A percentile compares a stretch with the other conserved stretches of the same genome.
phyloP scores from a whole-genome alignment of 2,113 vertebrate genomes.

The Shinisaurus crocodilurus region DNA sequence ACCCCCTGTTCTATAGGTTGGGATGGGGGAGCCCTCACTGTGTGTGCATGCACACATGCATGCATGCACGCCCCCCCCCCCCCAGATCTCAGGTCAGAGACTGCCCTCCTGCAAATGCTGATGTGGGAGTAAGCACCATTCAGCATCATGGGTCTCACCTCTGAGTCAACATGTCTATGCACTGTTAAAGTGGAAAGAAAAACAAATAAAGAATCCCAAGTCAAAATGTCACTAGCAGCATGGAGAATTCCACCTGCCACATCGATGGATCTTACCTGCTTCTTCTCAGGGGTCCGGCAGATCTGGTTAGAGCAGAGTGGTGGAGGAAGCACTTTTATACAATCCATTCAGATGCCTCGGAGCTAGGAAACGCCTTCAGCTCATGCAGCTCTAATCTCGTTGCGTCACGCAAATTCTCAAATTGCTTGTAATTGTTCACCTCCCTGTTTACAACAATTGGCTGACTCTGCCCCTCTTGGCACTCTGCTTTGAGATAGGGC shows the following conservation, averaged over 20 bases:
- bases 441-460: background rate
- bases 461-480: too few relatives aligned
- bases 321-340: background rate
- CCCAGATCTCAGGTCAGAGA: too few relatives aligned
- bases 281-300: background rate
- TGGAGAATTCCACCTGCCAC: too few relatives aligned
- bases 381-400: background rate
- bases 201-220: too few relatives aligned
- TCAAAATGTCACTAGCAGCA: background rate
- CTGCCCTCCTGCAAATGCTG: background rate
- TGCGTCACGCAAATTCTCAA: background rate
- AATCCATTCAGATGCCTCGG: background rate
- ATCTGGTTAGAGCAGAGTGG: background rate
- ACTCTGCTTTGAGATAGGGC: background rate
- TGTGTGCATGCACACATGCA: too few relatives aligned
- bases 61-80: too few relatives aligned
- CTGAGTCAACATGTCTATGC: background rate
- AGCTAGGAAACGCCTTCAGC: background rate
- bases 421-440: constrained; percentile 9
- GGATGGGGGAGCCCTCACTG: too few relatives aligned
- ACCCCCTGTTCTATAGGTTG: too few relatives aligned
- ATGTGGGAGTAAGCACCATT: background rate
- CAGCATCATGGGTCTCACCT: too few relatives aligned
- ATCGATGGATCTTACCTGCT: background rate
- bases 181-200: too few relatives aligned